Base-by-base conservation (phyloP, 2,797 vertebrate genomes). In the Typhlichthys subterraneus region DNA sequence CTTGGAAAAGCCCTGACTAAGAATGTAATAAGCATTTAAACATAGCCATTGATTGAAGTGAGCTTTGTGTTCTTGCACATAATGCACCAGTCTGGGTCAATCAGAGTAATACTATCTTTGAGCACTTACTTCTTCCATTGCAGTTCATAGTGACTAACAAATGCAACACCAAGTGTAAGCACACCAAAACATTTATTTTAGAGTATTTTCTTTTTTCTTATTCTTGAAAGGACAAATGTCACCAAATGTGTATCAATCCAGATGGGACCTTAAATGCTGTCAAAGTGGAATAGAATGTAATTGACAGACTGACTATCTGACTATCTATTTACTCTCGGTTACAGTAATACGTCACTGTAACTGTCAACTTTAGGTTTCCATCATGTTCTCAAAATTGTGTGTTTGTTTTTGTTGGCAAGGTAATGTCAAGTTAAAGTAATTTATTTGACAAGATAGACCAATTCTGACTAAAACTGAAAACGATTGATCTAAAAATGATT, bases 201-300 rank as follows among this genome's bases (percentile, higher is more conserved):
- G 55, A 66, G 69, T 67, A 69, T 67, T 3, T 63, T 62, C 23
- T 23, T 63, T 47, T 23, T 12, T 59, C 19, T 46, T 49, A 74
- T 59, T 19, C 58, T 65, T 47, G 49, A 54, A 62, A 72, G 61
- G 67, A 76, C 46, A 42, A 8, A 42, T 42, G 9, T 42, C 38
- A 69, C 73, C 73, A 73, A 68, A 75, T 80, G 54, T 69, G 13
- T 78, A 63, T 56, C 31, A 63, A 78, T 71, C 79, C 85, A 85
- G 80, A 89, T 84, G 84, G 77, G 76, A 83, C 79, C 80, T 67
- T 67, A 71, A 67, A 71, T 13, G 53, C 76, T 78, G 79, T 86
- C 80, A 81, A 71, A 83, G 70, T 75, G 65, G 65, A 71, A 69
- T 68, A 72, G 70, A 60, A 73, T 67, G 65, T 75, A 73, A 78